These are phyloP conservation scores for Megathymus violae DNA, from an alignment of 1,140 invertebrate species.

Conservation along the genomic window DNA sequence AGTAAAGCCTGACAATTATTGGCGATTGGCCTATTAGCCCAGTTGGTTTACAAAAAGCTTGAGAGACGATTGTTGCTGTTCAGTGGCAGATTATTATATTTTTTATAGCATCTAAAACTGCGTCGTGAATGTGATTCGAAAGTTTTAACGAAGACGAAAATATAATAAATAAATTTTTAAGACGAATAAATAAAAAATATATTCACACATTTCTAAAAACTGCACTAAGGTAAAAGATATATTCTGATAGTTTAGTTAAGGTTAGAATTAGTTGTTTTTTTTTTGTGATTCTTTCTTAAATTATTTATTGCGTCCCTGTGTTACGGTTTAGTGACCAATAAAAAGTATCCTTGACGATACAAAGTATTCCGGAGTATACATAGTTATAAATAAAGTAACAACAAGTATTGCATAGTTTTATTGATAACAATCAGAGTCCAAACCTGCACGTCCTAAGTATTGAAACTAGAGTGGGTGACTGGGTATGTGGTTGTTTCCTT, in stretches of 20 bases:
- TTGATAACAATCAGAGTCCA: too few relatives aligned
- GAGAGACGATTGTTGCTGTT: too few relatives aligned
- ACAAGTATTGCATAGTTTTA: conserved; percentile 16
- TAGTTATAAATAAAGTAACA: conserved; percentile 31
- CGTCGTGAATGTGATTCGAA: conserved; percentile 69
- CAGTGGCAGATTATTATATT: too few relatives aligned
- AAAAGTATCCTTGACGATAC: conserved; percentile 28
- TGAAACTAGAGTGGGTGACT: too few relatives aligned
- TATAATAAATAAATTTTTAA: conserved; percentile 65
- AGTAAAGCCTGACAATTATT: too few relatives aligned
- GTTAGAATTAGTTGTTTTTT: conserved; percentile 49
- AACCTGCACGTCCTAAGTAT: too few relatives aligned
- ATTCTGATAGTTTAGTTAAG: conserved; percentile 61
- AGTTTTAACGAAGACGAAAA: conserved; percentile 69
- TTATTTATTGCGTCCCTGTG: conserved; percentile 55
- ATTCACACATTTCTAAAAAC: conserved; percentile 76
- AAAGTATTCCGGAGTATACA: conserved; percentile 30
- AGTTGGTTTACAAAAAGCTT: too few relatives aligned
- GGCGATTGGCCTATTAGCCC: too few relatives aligned
- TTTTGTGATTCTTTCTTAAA: conserved; percentile 63
- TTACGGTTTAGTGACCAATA: conserved; percentile 35
- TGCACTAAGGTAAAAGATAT: conserved; percentile 73
- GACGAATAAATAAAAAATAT: conserved; percentile 60
- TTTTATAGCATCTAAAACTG: conserved; percentile 64
- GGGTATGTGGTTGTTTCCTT: too few relatives aligned